phyloP scores from a whole-genome alignment of 2,113 vertebrate genomes.

The Sceloporus tristichus region DNA sequence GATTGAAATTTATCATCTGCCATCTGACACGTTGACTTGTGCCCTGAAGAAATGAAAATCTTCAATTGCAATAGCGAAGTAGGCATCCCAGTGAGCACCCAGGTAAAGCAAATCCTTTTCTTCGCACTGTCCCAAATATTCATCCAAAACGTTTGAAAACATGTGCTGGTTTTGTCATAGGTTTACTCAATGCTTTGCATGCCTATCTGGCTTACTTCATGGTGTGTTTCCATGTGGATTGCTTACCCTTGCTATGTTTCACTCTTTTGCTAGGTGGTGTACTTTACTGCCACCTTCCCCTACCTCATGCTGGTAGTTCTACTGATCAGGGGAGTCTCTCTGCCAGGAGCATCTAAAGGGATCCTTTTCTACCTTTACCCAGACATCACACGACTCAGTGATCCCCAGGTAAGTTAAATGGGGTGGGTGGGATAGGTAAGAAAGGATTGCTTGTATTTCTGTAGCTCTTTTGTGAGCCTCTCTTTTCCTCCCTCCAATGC shows the following conservation, averaged over 20 bases:
- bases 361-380: constrained; percentile 94
- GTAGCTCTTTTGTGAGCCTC: not conserved
- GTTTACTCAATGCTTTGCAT: not conserved
- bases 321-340: constrained; percentile 88
- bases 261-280: constrained; percentile 84
- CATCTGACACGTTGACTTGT: not conserved
- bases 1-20: too few species aligned
- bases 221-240: accelerated
- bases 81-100: not conserved
- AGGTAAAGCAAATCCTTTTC: not conserved
- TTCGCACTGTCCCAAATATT: not conserved
- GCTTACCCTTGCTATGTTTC: not conserved
- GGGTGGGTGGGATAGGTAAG: too few species aligned
- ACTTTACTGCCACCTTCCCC: constrained; percentile 93
- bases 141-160: not conserved
- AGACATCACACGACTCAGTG: constrained; percentile 87
- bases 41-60: not conserved
- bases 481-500: not conserved
- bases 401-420: constrained; percentile 87
- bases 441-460: not conserved
- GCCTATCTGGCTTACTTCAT: not conserved
- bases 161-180: not conserved
- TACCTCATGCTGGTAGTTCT: constrained; percentile 94
- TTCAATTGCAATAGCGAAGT: too few species aligned
- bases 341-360: constrained; percentile 89